These are phyloP conservation scores for Gymnogyps californianus DNA, from an alignment of 2,113 vertebrate genomes.

Conservation along the genomic window DNA sequence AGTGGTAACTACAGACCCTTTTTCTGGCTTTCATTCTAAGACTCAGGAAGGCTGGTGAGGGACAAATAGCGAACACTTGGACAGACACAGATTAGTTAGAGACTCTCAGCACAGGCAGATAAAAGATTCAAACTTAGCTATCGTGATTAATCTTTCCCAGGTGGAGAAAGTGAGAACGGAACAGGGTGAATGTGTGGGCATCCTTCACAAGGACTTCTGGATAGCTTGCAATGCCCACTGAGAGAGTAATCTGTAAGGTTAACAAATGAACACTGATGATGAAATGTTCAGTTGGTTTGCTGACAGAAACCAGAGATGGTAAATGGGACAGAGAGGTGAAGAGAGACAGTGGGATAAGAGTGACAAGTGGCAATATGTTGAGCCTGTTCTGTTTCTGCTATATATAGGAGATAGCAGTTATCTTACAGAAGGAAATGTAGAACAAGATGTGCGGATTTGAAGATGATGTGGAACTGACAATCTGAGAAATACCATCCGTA, in stretches of 20 bases:
- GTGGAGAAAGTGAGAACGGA: neutral
- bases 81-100: neutral
- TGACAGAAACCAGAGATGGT: constrained; percentile 5
- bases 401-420: constrained; percentile 40
- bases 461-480: constrained; percentile 60
- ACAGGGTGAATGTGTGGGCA: neutral
- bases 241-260: neutral
- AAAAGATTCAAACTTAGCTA: neutral
- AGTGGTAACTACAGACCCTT: neutral
- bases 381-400: constrained; percentile 41
- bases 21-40: constrained; percentile 48
- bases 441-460: constrained; percentile 53
- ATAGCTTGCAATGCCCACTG: neutral
- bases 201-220: neutral
- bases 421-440: constrained; percentile 55
- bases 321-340: constrained; percentile 21
- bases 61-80: neutral
- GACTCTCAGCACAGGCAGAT: neutral
- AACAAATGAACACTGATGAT: neutral
- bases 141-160: neutral
- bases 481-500: constrained; percentile 32
- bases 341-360: constrained; percentile 27
- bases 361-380: constrained; percentile 52
- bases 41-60: neutral
- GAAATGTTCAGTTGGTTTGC: constrained; percentile 1